These are phyloP conservation scores for Bombus cullumanus DNA, from an alignment of 1,140 invertebrate species.

Conservation along the genomic window DNA sequence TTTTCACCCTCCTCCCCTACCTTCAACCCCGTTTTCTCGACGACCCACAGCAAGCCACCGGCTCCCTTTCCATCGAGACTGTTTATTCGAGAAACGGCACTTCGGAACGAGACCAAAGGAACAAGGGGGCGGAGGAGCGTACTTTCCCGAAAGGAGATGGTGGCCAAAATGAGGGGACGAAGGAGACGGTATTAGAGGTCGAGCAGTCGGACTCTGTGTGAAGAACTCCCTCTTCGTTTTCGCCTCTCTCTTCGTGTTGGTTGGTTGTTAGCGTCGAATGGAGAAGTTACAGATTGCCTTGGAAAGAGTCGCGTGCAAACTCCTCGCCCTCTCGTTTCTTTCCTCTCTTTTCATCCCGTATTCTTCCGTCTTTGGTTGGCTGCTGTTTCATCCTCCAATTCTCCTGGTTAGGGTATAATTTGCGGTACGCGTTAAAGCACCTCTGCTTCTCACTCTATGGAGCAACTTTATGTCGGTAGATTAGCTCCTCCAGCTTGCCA, in stretches of 20 bases:
- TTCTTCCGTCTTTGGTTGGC: constrained; percentile 30
- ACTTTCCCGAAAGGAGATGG: constrained; percentile 15
- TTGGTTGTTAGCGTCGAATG: constrained; percentile 71
- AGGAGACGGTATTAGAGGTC: constrained; percentile 47
- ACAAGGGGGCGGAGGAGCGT: constrained; percentile 37
- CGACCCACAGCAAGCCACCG: neutral
- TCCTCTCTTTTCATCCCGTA: neutral
- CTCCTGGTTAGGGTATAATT: constrained; percentile 39
- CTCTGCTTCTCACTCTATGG: neutral
- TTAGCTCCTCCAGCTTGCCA: constrained; percentile 25
- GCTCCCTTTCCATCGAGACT: constrained; percentile 48
- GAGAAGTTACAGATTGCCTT: constrained; percentile 72
- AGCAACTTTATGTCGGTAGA: constrained; percentile 29
- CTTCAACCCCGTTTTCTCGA: neutral
- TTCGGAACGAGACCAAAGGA: constrained; percentile 56
- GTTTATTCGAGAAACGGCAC: constrained; percentile 69
- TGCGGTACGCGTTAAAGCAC: constrained; percentile 43
- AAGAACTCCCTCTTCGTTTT: constrained; percentile 29
- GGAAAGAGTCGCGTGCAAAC: constrained; percentile 59
- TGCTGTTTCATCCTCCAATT: neutral
- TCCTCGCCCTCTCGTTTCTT: neutral
- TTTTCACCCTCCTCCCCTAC: constrained; percentile 23
- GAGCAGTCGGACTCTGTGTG: constrained; percentile 42
- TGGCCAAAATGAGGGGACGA: constrained; percentile 18
- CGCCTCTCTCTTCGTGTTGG: constrained; percentile 52